Evolutionary conservation across 2,888 invertebrate species (phyloP).

Genomic region (Sarcophaga rosellei): DNA sequence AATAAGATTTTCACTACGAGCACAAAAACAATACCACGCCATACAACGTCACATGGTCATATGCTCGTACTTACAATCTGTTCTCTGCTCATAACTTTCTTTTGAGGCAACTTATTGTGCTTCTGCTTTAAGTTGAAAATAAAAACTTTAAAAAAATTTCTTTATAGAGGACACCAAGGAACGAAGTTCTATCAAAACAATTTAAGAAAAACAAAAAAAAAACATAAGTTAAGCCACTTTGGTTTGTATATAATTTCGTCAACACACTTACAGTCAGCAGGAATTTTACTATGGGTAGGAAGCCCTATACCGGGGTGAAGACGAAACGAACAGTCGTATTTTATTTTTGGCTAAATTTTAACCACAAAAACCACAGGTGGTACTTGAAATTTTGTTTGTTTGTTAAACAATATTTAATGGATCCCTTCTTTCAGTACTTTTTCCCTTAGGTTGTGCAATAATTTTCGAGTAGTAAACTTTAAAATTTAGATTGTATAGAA

Average conservation of each 20-base stretch:
- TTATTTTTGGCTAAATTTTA: constrained; percentile 13
- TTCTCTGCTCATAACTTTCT: too few relatives aligned
- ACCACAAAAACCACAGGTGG: constrained; percentile 44
- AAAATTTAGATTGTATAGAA: background rate
- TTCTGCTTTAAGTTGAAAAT: too few relatives aligned
- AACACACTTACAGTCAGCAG: background rate
- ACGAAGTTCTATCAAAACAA: constrained; percentile 6
- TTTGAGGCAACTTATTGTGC: too few relatives aligned
- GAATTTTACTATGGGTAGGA: too few relatives aligned
- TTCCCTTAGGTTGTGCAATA: background rate
- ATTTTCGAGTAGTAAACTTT: background rate
- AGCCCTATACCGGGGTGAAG: too few relatives aligned
- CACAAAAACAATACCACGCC: background rate
- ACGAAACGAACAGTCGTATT: background rate
- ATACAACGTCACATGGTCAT: too few relatives aligned
- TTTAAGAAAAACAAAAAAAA: background rate
- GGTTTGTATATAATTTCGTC: background rate
- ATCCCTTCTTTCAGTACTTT: background rate
- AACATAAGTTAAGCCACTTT: constrained; percentile 16
- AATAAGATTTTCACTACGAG: background rate
- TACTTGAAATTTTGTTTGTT: constrained; percentile 14
- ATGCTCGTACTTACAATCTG: too few relatives aligned
- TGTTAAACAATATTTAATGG: constrained; percentile 26
- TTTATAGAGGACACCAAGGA: background rate
- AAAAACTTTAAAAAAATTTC: background rate